phyloP scores from a whole-genome alignment of 2,797 vertebrate species.

The Falco novaeseelandiae region DNA sequence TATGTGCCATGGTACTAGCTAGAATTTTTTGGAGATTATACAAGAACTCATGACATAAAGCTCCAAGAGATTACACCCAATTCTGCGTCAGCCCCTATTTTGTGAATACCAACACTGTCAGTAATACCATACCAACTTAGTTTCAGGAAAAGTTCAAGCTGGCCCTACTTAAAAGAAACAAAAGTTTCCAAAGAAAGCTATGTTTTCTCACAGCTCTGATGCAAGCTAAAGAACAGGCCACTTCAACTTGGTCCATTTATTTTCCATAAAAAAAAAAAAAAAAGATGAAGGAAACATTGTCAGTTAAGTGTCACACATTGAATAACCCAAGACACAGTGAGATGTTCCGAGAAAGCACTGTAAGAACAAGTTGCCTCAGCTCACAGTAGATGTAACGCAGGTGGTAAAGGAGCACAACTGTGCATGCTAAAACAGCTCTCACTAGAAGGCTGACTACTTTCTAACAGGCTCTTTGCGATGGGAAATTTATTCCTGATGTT shows the following conservation, averaged over 20 bases:
- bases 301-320: neutral
- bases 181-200: neutral
- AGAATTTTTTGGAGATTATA: neutral
- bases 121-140: neutral
- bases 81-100: neutral
- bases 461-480: neutral
- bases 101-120: neutral
- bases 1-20: neutral
- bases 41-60: neutral
- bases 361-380: neutral
- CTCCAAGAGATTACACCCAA: neutral
- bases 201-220: neutral
- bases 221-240: neutral
- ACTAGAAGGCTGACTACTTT: neutral
- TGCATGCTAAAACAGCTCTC: neutral
- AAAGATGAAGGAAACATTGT: neutral
- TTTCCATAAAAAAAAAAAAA: neutral
- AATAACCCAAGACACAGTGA: neutral
- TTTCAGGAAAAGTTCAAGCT: neutral
- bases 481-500: neutral
- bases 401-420: neutral
- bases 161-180: neutral
- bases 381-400: neutral
- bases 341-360: too few relatives aligned
- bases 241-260: constrained; percentile 14